These are phyloP conservation scores for Dascillus cervinus DNA, from an alignment of 2,888 invertebrate species.

Conservation along the genomic window DNA sequence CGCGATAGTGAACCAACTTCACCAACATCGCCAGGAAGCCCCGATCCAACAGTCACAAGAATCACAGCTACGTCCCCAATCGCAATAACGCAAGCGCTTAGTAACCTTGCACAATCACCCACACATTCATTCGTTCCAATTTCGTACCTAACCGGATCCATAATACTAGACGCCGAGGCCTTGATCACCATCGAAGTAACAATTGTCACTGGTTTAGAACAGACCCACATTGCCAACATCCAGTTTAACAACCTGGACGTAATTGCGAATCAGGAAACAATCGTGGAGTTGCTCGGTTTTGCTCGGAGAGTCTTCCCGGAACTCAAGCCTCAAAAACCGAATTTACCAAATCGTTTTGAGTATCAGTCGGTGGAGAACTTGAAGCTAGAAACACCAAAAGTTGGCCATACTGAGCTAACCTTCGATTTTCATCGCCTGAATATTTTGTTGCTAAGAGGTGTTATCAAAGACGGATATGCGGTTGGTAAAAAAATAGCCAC, in stretches of 20 bases:
- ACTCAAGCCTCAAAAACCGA: constrained; percentile 28
- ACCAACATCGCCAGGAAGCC: constrained; percentile 75
- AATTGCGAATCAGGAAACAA: constrained; percentile 92
- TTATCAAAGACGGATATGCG: constrained; percentile 61
- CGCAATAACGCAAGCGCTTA: constrained; percentile 50
- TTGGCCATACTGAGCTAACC: constrained; percentile 71
- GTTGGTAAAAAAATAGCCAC: constrained; percentile 87
- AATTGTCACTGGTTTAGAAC: constrained; percentile 49
- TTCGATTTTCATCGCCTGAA: constrained; percentile 92
- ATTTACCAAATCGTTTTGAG: constrained; percentile 17
- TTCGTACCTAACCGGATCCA: constrained; percentile 17
- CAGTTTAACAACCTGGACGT: constrained; percentile 92
- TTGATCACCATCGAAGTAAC: constrained; percentile 76
- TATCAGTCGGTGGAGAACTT: background rate
- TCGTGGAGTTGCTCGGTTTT: constrained; percentile 89
- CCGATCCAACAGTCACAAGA: constrained; percentile 44
- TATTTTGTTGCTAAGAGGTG: constrained; percentile 75
- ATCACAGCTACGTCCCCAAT: constrained; percentile 45
- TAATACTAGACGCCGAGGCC: constrained; percentile 54
- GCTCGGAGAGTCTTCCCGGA: constrained; percentile 61
- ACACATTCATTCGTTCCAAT: constrained; percentile 17
- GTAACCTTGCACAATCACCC: constrained; percentile 34
- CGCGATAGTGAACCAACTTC: constrained; percentile 88
- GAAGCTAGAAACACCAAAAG: constrained; percentile 14
- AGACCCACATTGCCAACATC: constrained; percentile 71